Evolutionary conservation across 92 coral and sea anemone genomes (phyloP), one percentile per base, ranked within the genome.

Genomic region (Palythoa grandiflora): DNA sequence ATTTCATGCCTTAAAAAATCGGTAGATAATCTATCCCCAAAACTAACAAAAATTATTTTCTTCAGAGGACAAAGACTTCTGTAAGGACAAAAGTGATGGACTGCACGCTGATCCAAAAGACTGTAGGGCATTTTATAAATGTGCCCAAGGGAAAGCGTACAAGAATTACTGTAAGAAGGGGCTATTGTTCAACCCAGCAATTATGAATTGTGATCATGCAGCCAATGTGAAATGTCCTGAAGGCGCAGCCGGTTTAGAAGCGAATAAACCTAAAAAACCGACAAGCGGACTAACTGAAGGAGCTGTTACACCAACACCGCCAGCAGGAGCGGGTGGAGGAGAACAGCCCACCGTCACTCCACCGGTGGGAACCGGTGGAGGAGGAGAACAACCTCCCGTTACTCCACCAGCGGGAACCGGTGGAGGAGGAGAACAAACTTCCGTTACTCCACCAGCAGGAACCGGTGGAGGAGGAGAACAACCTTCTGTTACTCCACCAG

Each of bases 21-120:
- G 5, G 2, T 44, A 0, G 0, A 44, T 5, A 55, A 52, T 52
- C 8, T 63, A 5, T 63, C 35, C 70, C 20, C 70, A 63, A 9
- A 16, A 55, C 61, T 55, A 55, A 55, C 17, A 55, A 9, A 20
- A n/a, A 63, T 17, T 0, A 19, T 51, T 40, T 5, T 28, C 16
- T 44, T 20, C 71, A 91, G 94, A 79, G 35, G 96, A 95, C 63
- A 93, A 76, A 52, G 85, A 90, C 16, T 95, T 93, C 68, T 95
- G 98, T 76, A 90, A 89, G 15, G 90, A 93, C 14, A 94, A 94
- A 60, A 91, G 83, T 48, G 93, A 94, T 84, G 98, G 98, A 50
- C 88, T 73, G 39, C 91, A 95, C 73, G 94, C 93, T 17, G 98
- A 95, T 70, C 94, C 92, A 28, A 66, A 75, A 28, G 98, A 95